These are phyloP conservation scores for Orycteropus afer DNA, from an alignment of 2,113 vertebrate genomes.

Conservation along the genomic window DNA sequence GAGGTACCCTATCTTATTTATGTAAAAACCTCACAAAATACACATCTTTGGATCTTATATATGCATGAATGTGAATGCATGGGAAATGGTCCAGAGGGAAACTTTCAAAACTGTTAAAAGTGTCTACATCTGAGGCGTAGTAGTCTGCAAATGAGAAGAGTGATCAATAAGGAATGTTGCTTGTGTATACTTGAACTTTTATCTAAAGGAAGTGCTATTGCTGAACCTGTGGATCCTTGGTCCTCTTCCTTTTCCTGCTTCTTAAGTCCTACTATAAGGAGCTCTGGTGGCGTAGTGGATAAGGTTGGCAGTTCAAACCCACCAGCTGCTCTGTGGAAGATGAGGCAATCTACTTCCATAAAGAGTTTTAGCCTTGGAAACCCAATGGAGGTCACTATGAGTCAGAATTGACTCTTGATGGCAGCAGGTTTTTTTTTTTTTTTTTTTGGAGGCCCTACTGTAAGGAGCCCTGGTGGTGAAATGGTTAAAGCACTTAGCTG, in stretches of 20 bases:
- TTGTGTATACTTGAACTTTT: neutral
- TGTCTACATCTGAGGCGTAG: neutral
- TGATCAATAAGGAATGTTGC: neutral
- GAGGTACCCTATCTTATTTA: neutral
- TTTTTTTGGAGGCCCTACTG: too few species aligned
- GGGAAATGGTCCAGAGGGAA: neutral
- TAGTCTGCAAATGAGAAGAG: neutral
- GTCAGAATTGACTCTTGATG: too few species aligned
- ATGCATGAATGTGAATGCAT: neutral
- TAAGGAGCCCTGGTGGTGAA: neutral
- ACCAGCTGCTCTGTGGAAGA: neutral
- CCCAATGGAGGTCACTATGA: too few species aligned
- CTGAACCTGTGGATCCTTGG: neutral
- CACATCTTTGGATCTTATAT: neutral
- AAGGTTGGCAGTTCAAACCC: neutral
- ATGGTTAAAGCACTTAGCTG: too few species aligned
- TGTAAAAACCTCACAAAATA: neutral
- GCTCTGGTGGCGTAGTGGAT: neutral
- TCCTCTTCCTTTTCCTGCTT: neutral
- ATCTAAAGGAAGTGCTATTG: neutral
- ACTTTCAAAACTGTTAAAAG: neutral
- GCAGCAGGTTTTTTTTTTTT: too few species aligned
- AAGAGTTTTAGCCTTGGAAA: too few species aligned
- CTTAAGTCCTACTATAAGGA: too few species aligned
- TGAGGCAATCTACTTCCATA: too few species aligned